Base-by-base conservation (phyloP, 2,797 vertebrate species). In the Taenioides sp. region DNA sequence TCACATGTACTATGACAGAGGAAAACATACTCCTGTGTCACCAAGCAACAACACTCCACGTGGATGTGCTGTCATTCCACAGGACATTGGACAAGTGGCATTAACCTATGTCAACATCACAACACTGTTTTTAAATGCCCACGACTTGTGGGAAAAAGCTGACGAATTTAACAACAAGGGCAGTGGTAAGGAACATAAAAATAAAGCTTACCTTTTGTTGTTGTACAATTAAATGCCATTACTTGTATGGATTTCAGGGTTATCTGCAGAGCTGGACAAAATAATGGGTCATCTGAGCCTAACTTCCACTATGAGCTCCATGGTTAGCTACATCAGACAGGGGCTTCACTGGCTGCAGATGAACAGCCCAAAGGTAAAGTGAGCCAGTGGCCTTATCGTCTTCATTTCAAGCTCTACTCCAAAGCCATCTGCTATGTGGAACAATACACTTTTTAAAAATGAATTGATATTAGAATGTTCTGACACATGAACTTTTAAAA, bases 91-190 rank as follows among this genome's bases (percentile, higher is more conserved):
- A 68, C 95, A 92, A 80, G 87, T 96, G 91, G 94, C 95, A 0
- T 92, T 93, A 25, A 95, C 93, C 72, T 99, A 98, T 0, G 87
- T 99, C 88, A 96, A 91, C 91, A 96, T 99, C 88, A 99, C 97
- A 0, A 92, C 93, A 5, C 93, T 96, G 20, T 90, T 97, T 81
- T 89, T 99, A 70, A 95, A 88, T 0, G 96, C 97, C 0, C 95
- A 95, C 34, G 93, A 96, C 57, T 84, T 94, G 34, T 99, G 97
- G 97, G 97, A 98, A 82, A 94, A 95, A 89, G 96, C 97, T 0
- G 95, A 97, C 80, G 87, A 88, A 54, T 86, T 97, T 37, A 89
- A 91, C 18, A 88, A 77, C 67, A 94, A 87, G 87, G 95, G 95
- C 87, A 95, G 92, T 67, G 96, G 98, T 98, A 87, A 91, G 91